Percentiles rank a stretch among this genome's conserved stretches.
These are phyloP conservation scores for Lasioglossum baleicum DNA, from an alignment of 1,140 invertebrate genomes.

Conservation along the genomic window DNA sequence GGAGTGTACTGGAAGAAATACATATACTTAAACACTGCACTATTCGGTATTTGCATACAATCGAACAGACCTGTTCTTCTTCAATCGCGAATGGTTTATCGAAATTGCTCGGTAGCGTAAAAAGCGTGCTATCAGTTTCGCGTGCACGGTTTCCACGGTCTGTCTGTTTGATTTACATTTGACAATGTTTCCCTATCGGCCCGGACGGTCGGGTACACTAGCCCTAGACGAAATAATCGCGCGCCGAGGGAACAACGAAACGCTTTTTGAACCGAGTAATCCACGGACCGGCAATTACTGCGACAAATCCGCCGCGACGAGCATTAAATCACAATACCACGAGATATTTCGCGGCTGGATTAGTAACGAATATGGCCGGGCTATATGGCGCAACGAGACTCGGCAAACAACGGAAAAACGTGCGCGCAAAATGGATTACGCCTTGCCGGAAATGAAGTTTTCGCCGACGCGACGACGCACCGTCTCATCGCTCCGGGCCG, in stretches of 20 bases:
- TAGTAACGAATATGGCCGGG: slow-evolving; percentile 36
- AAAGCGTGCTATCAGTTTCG: neutral
- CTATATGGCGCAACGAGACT: neutral
- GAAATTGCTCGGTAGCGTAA: no score
- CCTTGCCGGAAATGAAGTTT: slow-evolving; percentile 21
- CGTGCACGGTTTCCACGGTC: neutral
- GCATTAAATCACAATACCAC: slow-evolving; percentile 52
- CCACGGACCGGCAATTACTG: slow-evolving; percentile 32
- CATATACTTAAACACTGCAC: no score
- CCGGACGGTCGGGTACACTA: neutral
- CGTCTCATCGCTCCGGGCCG: neutral
- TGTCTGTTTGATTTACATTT: neutral
- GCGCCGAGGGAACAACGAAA: neutral
- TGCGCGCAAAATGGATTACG: slow-evolving; percentile 28
- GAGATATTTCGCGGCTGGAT: slow-evolving; percentile 30
- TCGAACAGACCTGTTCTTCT: no score
- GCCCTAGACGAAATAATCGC: neutral
- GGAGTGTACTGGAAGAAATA: no score
- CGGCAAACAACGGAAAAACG: slow-evolving; percentile 35
- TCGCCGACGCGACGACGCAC: no score
- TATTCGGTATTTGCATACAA: no score
- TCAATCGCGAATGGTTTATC: no score
- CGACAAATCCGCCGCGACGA: slow-evolving; percentile 29
- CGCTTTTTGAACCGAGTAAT: slow-evolving; percentile 41
- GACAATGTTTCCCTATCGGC: neutral